Percentiles rank a stretch among this genome's conserved stretches.
Evolutionary conservation across 2,888 invertebrate species (phyloP).

Genomic region (Xestia c-nigrum): DNA sequence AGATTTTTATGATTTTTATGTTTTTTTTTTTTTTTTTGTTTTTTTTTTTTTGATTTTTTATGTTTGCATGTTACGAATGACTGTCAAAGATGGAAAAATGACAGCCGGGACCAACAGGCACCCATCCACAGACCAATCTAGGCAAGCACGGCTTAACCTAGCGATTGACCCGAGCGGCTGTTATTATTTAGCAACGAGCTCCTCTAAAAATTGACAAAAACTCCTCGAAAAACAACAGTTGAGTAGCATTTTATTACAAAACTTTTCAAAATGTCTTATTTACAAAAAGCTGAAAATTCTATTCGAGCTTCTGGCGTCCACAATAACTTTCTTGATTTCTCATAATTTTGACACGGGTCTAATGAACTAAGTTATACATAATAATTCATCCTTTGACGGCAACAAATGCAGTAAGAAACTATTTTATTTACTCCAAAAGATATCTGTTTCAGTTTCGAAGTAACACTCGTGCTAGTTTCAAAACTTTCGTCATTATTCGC

Average conservation of each 20-base stretch:
- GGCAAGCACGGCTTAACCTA: too few relatives aligned
- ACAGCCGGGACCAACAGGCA: too few relatives aligned
- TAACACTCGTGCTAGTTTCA: slow-evolving; percentile 22
- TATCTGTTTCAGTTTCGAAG: slow-evolving; percentile 29
- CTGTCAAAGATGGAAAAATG: too few relatives aligned
- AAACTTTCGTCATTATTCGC: slow-evolving; percentile 39
- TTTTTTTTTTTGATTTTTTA: too few relatives aligned
- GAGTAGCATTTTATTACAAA: neutral
- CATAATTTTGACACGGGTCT: neutral
- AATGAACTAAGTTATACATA: slow-evolving; percentile 5
- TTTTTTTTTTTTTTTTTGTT: too few relatives aligned
- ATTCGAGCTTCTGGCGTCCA: neutral
- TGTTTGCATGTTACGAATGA: too few relatives aligned
- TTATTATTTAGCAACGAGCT: too few relatives aligned
- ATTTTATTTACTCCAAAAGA: slow-evolving; percentile 33
- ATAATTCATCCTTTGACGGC: slow-evolving; percentile 31
- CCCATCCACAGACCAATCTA: too few relatives aligned
- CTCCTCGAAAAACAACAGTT: too few relatives aligned
- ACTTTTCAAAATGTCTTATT: neutral
- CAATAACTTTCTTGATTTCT: slow-evolving; percentile 7
- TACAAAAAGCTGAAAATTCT: neutral
- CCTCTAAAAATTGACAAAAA: too few relatives aligned
- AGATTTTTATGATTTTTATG: too few relatives aligned
- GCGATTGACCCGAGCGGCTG: too few relatives aligned
- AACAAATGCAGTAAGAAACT: slow-evolving; percentile 24